phyloP scores from a whole-genome alignment of 2,888 invertebrate genomes.

The Parnassius orleans region DNA sequence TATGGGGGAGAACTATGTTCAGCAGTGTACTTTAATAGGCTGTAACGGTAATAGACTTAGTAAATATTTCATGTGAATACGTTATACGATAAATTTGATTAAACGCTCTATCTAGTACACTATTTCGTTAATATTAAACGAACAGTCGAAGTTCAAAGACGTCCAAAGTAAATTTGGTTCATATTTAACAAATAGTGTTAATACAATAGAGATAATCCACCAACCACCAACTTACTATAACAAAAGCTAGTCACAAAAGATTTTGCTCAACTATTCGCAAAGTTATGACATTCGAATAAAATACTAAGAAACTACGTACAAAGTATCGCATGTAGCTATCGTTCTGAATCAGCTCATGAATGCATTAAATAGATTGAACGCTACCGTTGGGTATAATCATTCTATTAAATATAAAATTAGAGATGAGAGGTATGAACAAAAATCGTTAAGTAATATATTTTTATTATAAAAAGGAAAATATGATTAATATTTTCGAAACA shows the following conservation, averaged over 20 bases:
- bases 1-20: too few species aligned
- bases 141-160: slow-evolving; percentile 13
- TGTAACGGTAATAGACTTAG: too few species aligned
- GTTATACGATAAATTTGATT: too few species aligned
- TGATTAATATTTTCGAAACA: too few species aligned
- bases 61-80: too few species aligned
- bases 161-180: slow-evolving; percentile 3
- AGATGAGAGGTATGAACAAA: too few species aligned
- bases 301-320: slow-evolving; percentile 25
- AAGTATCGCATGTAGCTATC: slow-evolving; percentile 17
- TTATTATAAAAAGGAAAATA: too few species aligned
- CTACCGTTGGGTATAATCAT: slow-evolving; percentile 13
- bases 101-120: not conserved
- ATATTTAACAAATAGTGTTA: slow-evolving; percentile 24
- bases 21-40: too few species aligned
- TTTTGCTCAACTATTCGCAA: slow-evolving; percentile 17
- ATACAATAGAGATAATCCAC: slow-evolving; percentile 23
- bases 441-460: too few species aligned
- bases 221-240: slow-evolving; percentile 20
- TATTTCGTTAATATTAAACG: not conserved
- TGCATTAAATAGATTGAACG: slow-evolving; percentile 23
- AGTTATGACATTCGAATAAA: slow-evolving; percentile 19
- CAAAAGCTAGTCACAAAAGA: slow-evolving; percentile 26
- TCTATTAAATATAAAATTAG: not conserved
- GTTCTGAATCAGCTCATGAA: slow-evolving; percentile 21